A percentile compares a stretch with the other conserved stretches of the same genome.
These are phyloP conservation scores for Cantharis rustica DNA, from an alignment of 2,888 invertebrate genomes.

Conservation along the genomic window DNA sequence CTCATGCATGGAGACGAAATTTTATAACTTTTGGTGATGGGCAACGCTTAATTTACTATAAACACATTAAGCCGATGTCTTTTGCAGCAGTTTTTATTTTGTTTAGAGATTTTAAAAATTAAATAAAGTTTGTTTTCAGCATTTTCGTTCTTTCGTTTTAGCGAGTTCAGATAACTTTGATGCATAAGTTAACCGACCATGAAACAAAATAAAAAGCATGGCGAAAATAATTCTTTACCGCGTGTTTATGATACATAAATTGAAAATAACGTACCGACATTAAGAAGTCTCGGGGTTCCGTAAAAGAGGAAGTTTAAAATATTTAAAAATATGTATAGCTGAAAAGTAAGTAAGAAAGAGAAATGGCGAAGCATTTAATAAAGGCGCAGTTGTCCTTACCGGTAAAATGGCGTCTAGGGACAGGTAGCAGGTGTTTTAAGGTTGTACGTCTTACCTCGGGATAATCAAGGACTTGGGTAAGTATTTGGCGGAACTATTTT, in stretches of 20 bases:
- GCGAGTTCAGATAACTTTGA: not conserved
- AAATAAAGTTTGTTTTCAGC: not conserved
- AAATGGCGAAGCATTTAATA: conserved; percentile 27
- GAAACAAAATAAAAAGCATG: not conserved
- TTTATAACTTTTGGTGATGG: not conserved
- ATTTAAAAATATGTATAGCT: conserved; percentile 3
- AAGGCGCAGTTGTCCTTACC: conserved; percentile 36
- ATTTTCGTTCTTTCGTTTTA: not conserved
- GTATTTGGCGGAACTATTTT: not conserved
- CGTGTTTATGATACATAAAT: conserved; percentile 42
- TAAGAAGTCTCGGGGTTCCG: conserved; percentile 34
- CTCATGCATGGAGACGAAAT: not conserved
- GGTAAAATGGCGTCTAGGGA: conserved; percentile 35
- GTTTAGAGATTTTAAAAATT: not conserved
- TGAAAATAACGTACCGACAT: conserved; percentile 35
- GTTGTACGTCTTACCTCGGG: conserved; percentile 40
- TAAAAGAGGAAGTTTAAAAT: conserved; percentile 28
- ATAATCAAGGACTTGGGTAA: conserved; percentile 12
- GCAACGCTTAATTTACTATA: not conserved
- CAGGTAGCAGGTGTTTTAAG: conserved; percentile 40
- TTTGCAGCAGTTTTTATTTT: not conserved
- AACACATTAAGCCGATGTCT: not conserved
- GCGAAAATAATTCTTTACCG: conserved; percentile 37
- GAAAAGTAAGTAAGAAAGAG: conserved; percentile 14
- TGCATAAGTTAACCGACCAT: not conserved